Evolutionary conservation across 2,888 invertebrate genomes (phyloP).

Genomic region (Didymodactylos carnosus): DNA sequence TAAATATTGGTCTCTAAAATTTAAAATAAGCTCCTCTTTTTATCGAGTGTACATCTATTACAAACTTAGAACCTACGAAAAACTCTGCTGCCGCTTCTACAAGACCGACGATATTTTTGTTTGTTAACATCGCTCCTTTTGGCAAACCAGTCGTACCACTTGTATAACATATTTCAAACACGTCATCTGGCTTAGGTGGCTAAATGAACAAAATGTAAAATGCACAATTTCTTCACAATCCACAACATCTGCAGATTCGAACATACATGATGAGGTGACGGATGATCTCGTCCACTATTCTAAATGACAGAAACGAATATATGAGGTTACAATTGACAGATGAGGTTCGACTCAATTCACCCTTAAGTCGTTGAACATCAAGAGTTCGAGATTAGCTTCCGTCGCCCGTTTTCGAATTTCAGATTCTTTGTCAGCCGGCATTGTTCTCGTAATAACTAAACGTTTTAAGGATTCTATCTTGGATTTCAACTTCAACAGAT

Average conservation of each 20-base stretch:
- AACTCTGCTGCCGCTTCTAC: neutral
- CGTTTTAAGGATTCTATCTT: neutral
- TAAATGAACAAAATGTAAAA: slow-evolving; percentile 14
- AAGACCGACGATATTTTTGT: slow-evolving; percentile 69
- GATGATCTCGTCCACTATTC: slow-evolving; percentile 20
- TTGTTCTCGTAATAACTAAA: neutral
- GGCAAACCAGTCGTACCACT: slow-evolving; percentile 61
- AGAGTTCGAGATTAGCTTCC: neutral
- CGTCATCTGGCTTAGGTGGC: slow-evolving; percentile 62
- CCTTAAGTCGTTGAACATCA: neutral
- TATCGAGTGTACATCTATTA: too few species aligned
- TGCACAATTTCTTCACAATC: slow-evolving; percentile 26
- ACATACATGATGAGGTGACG: slow-evolving; percentile 16
- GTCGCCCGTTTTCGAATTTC: neutral
- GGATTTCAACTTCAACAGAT: slow-evolving; percentile 46
- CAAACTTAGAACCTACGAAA: neutral
- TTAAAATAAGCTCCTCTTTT: neutral
- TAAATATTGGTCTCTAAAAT: neutral
- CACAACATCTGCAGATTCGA: too few species aligned
- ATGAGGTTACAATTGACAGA: neutral
- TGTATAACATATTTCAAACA: slow-evolving; percentile 87
- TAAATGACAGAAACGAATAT: slow-evolving; percentile 46
- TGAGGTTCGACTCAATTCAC: neutral
- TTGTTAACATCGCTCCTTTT: slow-evolving; percentile 85
- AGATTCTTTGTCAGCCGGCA: neutral